Percentiles rank a stretch among this genome's conserved stretches.
These are phyloP conservation scores for Hylaea fasciaria DNA, from an alignment of 2,888 invertebrate genomes.

Conservation along the genomic window DNA sequence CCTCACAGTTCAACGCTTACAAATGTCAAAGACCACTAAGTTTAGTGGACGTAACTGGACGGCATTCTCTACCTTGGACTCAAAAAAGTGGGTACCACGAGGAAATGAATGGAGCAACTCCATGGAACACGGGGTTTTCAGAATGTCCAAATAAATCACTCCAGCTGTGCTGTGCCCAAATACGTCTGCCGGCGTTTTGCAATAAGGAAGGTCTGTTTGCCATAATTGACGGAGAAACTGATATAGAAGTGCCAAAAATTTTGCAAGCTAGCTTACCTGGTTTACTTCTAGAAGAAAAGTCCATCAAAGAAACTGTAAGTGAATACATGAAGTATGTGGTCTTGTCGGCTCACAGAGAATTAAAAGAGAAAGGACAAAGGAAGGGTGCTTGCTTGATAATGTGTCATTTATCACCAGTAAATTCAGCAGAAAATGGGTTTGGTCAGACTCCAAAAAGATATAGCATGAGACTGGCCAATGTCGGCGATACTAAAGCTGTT, in stretches of 20 bases:
- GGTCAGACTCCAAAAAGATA: constrained; percentile 87
- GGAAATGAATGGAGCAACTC: constrained; percentile 84
- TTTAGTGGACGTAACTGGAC: constrained; percentile 93
- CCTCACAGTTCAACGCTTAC: constrained; percentile 91
- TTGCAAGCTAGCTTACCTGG: constrained; percentile 91
- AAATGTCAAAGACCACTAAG: constrained; percentile 92
- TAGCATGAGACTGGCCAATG: constrained; percentile 89
- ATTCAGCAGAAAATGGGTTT: constrained; percentile 85
- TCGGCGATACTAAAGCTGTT: constrained; percentile 91
- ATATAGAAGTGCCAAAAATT: constrained; percentile 87
- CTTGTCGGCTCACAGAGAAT: constrained; percentile 90
- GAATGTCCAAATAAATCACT: constrained; percentile 91
- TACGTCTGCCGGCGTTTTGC: constrained; percentile 91
- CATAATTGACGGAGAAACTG: constrained; percentile 92
- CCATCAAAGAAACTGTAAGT: constrained; percentile 91
- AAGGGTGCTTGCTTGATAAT: constrained; percentile 90
- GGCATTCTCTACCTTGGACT: constrained; percentile 88
- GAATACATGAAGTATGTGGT: constrained; percentile 95
- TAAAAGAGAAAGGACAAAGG: constrained; percentile 90
- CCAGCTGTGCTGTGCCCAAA: constrained; percentile 90
- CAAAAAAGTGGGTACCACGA: constrained; percentile 81
- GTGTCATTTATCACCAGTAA: constrained; percentile 88
- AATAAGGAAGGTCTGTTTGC: constrained; percentile 93
- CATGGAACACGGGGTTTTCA: constrained; percentile 93
- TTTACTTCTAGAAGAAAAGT: constrained; percentile 91